Percentiles rank a stretch among this genome's conserved stretches.
These are phyloP conservation scores for Odiellus spinosus DNA, from an alignment of 2,888 invertebrate species.

Conservation along the genomic window DNA sequence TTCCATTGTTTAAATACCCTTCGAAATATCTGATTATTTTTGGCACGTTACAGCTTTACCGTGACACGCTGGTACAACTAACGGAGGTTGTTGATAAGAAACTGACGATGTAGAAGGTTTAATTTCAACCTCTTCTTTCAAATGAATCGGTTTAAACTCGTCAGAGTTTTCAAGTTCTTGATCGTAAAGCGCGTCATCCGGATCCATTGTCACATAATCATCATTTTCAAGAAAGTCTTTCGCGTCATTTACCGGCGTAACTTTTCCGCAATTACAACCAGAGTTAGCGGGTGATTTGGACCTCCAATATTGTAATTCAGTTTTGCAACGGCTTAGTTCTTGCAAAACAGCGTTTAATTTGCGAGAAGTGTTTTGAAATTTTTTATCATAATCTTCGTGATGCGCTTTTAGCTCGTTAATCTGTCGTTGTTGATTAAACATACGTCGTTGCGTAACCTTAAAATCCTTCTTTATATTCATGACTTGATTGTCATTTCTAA, in stretches of 20 bases:
- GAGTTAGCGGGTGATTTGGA: conserved; percentile 51
- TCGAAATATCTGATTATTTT: too few species aligned
- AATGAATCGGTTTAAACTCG: too few species aligned
- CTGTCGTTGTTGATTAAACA: conserved; percentile 69
- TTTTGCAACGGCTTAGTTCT: conserved; percentile 81
- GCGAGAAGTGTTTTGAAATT: conserved; percentile 72
- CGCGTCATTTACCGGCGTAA: neutral
- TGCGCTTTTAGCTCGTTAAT: conserved; percentile 57
- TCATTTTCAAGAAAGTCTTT: neutral
- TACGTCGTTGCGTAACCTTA: conserved; percentile 61
- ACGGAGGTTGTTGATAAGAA: too few species aligned
- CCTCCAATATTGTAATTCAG: conserved; percentile 77
- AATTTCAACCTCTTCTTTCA: too few species aligned
- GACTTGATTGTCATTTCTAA: conserved; percentile 10
- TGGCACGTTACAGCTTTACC: too few species aligned
- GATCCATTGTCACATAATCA: too few species aligned
- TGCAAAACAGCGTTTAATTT: conserved; percentile 73
- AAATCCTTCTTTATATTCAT: conserved; percentile 40
- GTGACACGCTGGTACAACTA: too few species aligned
- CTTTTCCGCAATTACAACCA: neutral
- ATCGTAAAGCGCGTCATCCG: too few species aligned
- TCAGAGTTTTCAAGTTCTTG: too few species aligned
- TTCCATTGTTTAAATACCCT: too few species aligned
- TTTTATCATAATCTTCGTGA: conserved; percentile 77
- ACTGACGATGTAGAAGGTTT: too few species aligned